Base-by-base conservation (phyloP, 2,113 vertebrate species). In the Ptychochromis oligacanthus region DNA sequence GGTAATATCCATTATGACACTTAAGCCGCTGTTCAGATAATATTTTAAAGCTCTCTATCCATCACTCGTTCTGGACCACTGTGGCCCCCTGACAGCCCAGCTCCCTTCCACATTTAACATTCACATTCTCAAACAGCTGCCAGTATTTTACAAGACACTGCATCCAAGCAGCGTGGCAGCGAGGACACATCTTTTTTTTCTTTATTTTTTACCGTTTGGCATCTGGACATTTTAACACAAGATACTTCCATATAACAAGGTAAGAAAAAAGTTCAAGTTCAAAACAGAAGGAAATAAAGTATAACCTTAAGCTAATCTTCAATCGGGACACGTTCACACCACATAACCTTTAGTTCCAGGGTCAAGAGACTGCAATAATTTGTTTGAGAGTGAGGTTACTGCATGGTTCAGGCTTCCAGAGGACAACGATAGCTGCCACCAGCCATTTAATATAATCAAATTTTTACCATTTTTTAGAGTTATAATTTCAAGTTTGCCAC, bases 1-100 rank as follows among this genome's bases (percentile, higher is more conserved):
- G 65, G 67, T 88, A 77, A 84, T 89, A 90, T 86, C 81, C 82
- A 88, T 92, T 91, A 87, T 84, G 85, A 88, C 62, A 86, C 81
- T 88, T 87, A 85, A 46, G 82, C 79, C 9, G 20, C 77, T 38
- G 65, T 72, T 90, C 70, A 54, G 79, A 86, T 91, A 87, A 84
- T 80, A 70, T 91, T 92, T 90, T 77, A 91, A 89, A 90, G 76
- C 78, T 58, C 55, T 59, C 79, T 0, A 67, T 91, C 85, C 55
- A 85, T 93, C 80, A 76, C 55, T 77, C 1, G 12, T 28, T 13
- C 40, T 4, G 65, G 83, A 91, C 85, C 74, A 8, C 49, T 22
- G 78, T 58, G 72, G 20, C 15, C 70, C 11, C 24, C 49, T 13
- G 83, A 78, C 81, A 79, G 76, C 46, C 18, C 46, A 43, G 40